phyloP scores from a whole-genome alignment of 1,140 invertebrate species.

The Pogonus chalceus region DNA sequence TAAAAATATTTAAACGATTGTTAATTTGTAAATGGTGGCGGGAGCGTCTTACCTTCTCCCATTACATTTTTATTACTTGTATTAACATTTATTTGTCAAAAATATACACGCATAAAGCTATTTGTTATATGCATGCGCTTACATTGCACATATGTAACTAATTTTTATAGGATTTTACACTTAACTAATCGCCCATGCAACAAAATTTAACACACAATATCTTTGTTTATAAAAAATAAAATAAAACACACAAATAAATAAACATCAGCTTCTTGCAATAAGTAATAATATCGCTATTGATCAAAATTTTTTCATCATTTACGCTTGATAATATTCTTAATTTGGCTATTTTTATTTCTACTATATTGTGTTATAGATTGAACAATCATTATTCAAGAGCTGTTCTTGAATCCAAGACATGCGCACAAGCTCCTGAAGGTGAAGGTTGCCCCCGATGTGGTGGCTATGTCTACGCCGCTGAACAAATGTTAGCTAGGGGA shows the following conservation, averaged over 20 bases:
- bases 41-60: constrained; percentile 48
- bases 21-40: constrained; percentile 29
- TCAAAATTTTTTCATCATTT: too few relatives aligned
- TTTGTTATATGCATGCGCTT: too few relatives aligned
- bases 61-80: constrained; percentile 35
- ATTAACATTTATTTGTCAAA: constrained; percentile 14
- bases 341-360: constrained; percentile 13
- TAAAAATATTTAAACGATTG: constrained; percentile 8
- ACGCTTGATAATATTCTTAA: too few relatives aligned
- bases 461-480: constrained; percentile 85
- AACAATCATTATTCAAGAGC: constrained; percentile 36
- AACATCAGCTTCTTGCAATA: too few relatives aligned
- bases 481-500: constrained; percentile 87
- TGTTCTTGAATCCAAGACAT: constrained; percentile 56
- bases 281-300: too few relatives aligned
- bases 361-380: constrained; percentile 6
- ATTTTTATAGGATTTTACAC: too few relatives aligned
- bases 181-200: too few relatives aligned
- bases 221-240: too few relatives aligned
- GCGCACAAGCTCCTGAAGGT: constrained; percentile 75
- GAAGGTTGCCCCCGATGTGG: constrained; percentile 85
- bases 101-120: constrained; percentile 18
- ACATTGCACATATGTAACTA: too few relatives aligned
- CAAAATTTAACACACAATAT: too few relatives aligned
- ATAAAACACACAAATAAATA: too few relatives aligned